Conservation (phyloP, 2,113 vertebrate species). For the Myotis yumanensis region DNA sequence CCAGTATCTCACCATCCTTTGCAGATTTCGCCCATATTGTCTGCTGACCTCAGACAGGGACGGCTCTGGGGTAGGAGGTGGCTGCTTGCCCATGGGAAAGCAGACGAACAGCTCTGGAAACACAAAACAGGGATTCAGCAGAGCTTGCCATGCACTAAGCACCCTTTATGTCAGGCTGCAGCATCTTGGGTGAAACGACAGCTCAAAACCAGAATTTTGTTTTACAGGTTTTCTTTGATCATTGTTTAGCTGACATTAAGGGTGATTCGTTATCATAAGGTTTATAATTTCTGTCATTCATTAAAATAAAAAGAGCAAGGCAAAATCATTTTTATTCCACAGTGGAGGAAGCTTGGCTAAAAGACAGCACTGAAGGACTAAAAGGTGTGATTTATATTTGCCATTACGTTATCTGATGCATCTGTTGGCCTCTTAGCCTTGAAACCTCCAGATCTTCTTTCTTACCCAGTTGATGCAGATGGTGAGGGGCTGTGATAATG, state of each 20-base stretch:
- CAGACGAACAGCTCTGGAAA: conserved; percentile 31
- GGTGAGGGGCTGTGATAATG: neutral
- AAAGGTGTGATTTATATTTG: neutral
- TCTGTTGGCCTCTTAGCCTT: neutral
- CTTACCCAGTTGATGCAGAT: neutral
- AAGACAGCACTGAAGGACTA: neutral
- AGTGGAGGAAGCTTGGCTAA: neutral
- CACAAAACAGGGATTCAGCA: neutral
- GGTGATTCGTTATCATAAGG: conserved; percentile 10
- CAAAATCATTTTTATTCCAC: neutral
- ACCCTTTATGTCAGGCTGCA: neutral
- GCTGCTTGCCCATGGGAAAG: conserved; percentile 30
- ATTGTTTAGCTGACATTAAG: conserved; percentile 6
- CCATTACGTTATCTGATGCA: neutral
- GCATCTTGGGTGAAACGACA: neutral
- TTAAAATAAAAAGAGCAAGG: neutral
- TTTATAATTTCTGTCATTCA: neutral
- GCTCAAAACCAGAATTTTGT: neutral
- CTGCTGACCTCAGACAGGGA: conserved; percentile 50
- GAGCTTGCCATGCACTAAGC: neutral
- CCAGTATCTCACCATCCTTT: neutral
- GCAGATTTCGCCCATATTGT: conserved; percentile 44
- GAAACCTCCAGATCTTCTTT: conserved; percentile 12
- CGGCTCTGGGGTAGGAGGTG: neutral
- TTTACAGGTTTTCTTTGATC: neutral